Conservation (phyloP, 2,888 invertebrate species). For the Nymphalis urticae region DNA sequence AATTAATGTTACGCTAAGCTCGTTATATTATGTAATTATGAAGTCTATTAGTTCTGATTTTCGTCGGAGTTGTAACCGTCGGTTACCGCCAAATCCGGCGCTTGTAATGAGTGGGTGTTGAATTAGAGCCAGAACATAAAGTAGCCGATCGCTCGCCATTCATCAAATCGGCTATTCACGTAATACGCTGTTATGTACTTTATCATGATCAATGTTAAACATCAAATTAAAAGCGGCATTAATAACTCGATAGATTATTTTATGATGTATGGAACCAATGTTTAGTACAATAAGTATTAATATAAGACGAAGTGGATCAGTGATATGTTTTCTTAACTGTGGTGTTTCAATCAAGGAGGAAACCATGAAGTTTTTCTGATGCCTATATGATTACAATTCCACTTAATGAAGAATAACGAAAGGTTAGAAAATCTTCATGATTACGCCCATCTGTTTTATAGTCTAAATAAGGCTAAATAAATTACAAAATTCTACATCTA, state of each 20-base stretch:
- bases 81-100: constrained; percentile 27
- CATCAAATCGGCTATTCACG: constrained; percentile 35
- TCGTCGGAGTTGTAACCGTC: constrained; percentile 22
- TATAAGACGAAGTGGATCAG: too few species aligned
- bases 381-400: too few species aligned
- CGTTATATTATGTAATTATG: background rate
- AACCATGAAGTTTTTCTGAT: too few species aligned
- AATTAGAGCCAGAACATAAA: constrained; percentile 34
- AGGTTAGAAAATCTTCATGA: too few species aligned
- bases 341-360: too few species aligned
- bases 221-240: constrained; percentile 34
- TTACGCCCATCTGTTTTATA: too few species aligned
- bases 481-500: too few species aligned
- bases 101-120: constrained; percentile 34
- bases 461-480: too few species aligned
- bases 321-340: too few species aligned
- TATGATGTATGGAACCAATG: background rate
- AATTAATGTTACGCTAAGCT: background rate
- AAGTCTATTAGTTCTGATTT: background rate
- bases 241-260: constrained; percentile 31
- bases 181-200: constrained; percentile 29
- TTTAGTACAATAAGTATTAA: too few species aligned
- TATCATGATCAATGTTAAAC: constrained; percentile 33
- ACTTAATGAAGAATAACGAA: too few species aligned
- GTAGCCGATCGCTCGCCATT: constrained; percentile 28